These are phyloP conservation scores for Ornithoptera priamus DNA, from an alignment of 2,888 invertebrate species.

Conservation along the genomic window DNA sequence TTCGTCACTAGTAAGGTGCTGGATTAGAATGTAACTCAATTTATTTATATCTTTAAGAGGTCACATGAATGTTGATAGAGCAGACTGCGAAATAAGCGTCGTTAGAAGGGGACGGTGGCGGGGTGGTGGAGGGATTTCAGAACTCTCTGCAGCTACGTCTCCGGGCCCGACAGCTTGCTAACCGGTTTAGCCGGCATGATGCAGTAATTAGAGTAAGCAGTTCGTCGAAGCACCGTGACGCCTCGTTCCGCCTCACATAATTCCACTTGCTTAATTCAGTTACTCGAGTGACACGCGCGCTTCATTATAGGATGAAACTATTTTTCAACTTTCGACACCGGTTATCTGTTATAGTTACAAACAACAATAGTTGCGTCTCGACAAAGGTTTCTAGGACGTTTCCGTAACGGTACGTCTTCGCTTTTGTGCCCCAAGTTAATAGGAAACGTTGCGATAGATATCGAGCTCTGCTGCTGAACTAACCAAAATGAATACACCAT, in stretches of 20 bases:
- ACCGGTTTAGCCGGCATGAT: constrained; percentile 65
- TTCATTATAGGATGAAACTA: constrained; percentile 46
- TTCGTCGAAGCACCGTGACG: constrained; percentile 53
- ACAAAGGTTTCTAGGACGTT: constrained; percentile 68
- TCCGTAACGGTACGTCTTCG: constrained; percentile 64
- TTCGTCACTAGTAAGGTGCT: constrained; percentile 34
- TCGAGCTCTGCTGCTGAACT: constrained; percentile 29
- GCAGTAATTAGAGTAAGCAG: constrained; percentile 72
- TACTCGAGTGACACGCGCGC: constrained; percentile 45
- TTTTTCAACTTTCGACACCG: constrained; percentile 47
- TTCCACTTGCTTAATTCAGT: constrained; percentile 44
- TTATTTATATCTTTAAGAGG: constrained; percentile 24
- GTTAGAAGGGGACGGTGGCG: constrained; percentile 2
- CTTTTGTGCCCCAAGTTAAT: constrained; percentile 61
- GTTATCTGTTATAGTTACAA: constrained; percentile 54
- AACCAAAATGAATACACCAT: not conserved
- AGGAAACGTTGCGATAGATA: constrained; percentile 40
- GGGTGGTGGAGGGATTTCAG: constrained; percentile 6
- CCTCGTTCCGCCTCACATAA: constrained; percentile 42
- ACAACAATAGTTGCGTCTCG: constrained; percentile 60
- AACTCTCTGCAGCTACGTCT: constrained; percentile 33
- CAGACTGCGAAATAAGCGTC: constrained; percentile 23
- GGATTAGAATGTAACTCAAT: constrained; percentile 28
- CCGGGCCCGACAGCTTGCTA: constrained; percentile 43
- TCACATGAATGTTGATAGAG: constrained; percentile 13